Conservation (phyloP, 2,113 vertebrate genomes). For the Leptosomus discolor region DNA sequence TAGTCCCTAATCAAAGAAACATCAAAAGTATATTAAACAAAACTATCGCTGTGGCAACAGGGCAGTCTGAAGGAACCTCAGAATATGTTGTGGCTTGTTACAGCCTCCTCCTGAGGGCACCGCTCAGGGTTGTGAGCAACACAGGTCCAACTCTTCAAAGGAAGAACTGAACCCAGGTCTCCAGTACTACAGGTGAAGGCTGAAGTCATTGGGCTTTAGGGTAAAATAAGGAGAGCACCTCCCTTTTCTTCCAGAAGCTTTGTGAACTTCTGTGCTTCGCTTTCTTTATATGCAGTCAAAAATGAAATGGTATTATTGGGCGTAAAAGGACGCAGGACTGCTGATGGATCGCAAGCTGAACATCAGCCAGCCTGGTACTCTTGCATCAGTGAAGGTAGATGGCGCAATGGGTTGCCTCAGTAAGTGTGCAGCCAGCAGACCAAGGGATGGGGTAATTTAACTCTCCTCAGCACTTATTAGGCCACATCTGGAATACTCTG, state of each 20-base stretch:
- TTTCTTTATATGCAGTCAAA: background rate
- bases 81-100: constrained; percentile 25
- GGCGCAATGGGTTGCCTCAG: background rate
- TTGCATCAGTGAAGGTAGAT: background rate
- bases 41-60: background rate
- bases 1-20: background rate
- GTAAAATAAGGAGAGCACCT: background rate
- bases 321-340: background rate
- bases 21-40: background rate
- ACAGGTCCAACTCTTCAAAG: background rate
- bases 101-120: background rate
- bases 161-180: background rate
- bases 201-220: background rate
- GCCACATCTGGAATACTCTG: background rate
- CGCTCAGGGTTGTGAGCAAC: background rate
- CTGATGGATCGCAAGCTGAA: background rate
- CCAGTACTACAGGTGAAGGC: background rate
- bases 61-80: background rate
- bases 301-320: background rate
- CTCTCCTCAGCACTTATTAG: background rate
- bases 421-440: background rate
- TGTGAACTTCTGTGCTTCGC: background rate
- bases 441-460: background rate
- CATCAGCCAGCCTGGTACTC: background rate
- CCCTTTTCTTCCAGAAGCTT: background rate